A percentile compares a stretch with the other conserved stretches of the same genome.
phyloP scores from a whole-genome alignment of 2,113 vertebrate genomes.

The Limanda limanda region DNA sequence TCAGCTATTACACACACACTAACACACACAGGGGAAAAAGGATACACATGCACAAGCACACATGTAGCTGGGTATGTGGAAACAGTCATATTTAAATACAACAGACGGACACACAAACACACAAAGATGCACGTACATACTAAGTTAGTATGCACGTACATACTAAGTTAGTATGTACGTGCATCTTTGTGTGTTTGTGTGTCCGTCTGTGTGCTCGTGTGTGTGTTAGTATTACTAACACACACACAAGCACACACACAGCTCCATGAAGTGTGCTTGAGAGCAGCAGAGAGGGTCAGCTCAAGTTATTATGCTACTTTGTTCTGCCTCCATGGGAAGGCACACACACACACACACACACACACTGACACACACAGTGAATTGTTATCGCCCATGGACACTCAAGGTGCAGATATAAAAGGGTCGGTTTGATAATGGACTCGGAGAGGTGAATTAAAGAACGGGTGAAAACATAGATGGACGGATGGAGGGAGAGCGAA shows the following conservation, averaged over 20 bases:
- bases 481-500: slow-evolving; percentile 32
- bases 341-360: slow-evolving; percentile 40
- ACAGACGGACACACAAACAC: slow-evolving; percentile 11
- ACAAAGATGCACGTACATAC: slow-evolving; percentile 22
- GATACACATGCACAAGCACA: slow-evolving; percentile 11
- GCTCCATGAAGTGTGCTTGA: slow-evolving; percentile 71
- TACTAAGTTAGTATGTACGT: too few relatives aligned
- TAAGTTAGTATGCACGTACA: too few relatives aligned
- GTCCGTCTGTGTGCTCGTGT: too few relatives aligned
- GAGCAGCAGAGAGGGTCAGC: slow-evolving; percentile 76
- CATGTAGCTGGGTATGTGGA: slow-evolving; percentile 23
- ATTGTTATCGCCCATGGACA: slow-evolving; percentile 69
- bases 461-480: slow-evolving; percentile 32
- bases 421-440: slow-evolving; percentile 69
- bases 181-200: too few relatives aligned
- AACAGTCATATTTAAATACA: slow-evolving; percentile 42
- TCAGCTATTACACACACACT: slow-evolving; percentile 61
- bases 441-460: slow-evolving; percentile 69
- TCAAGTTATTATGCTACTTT: slow-evolving; percentile 80
- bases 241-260: slow-evolving; percentile 52
- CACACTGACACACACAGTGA: slow-evolving; percentile 37
- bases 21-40: slow-evolving; percentile 27
- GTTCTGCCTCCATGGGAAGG: slow-evolving; percentile 77
- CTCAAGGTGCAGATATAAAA: slow-evolving; percentile 81
- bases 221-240: too few relatives aligned